A percentile compares a stretch with the other conserved stretches of the same genome.
phyloP scores from a whole-genome alignment of 2,113 vertebrate genomes.

The Chinchilla lanigera region DNA sequence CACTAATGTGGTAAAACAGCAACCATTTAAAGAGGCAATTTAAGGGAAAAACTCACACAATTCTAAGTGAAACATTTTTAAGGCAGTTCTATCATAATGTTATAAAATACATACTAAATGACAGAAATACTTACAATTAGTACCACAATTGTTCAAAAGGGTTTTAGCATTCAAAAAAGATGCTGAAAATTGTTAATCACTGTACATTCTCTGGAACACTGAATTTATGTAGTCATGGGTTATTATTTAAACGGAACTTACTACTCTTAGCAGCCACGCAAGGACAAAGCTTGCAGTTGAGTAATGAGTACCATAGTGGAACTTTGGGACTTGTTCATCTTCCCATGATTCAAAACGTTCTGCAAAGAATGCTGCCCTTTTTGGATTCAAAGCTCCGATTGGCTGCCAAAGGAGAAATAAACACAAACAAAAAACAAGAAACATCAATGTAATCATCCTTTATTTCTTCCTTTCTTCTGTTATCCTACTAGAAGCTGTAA shows the following conservation, averaged over 20 bases:
- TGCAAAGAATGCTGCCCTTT: conserved; percentile 96
- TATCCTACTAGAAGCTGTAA: neutral
- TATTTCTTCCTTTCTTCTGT: neutral
- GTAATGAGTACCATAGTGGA: conserved; percentile 99
- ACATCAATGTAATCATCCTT: neutral
- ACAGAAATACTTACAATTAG: neutral
- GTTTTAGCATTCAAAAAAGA: neutral
- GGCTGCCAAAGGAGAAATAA: conserved; percentile 87
- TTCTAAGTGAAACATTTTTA: conserved; percentile 43
- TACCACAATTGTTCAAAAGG: neutral
- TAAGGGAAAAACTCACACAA: conserved; percentile 26
- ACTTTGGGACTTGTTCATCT: conserved; percentile 98
- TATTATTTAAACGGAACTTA: conserved; percentile 87
- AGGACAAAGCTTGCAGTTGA: conserved; percentile 97
- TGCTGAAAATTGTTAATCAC: conserved; percentile 40
- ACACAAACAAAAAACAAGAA: conserved; percentile 49
- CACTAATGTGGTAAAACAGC: neutral
- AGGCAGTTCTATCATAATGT: neutral
- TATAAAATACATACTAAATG: neutral
- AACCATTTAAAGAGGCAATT: conserved; percentile 6
- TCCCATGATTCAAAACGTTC: conserved; percentile 98
- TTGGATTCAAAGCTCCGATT: conserved; percentile 97
- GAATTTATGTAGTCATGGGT: neutral
- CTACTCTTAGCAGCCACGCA: conserved; percentile 96
- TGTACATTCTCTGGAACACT: neutral